These are phyloP conservation scores for Nomada fucata DNA, from an alignment of 2,888 invertebrate species.

Conservation along the genomic window DNA sequence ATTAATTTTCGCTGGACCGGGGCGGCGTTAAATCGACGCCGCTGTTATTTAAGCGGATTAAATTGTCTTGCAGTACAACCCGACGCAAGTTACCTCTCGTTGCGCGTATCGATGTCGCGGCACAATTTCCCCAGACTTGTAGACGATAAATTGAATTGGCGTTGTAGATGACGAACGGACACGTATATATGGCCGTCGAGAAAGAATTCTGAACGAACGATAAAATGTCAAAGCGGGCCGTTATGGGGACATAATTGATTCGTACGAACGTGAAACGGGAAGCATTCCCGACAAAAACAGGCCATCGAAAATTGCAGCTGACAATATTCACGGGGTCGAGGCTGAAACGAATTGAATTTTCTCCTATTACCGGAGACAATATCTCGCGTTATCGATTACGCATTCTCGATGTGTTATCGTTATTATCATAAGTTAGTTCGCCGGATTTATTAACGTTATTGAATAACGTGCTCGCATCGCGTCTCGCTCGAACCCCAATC, in stretches of 20 bases:
- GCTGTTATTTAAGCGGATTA: constrained; percentile 41
- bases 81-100: neutral
- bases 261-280: constrained; percentile 8
- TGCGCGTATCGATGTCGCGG: neutral
- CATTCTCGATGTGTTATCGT: constrained; percentile 44
- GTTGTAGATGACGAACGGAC: neutral
- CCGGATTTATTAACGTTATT: constrained; percentile 43
- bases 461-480: constrained; percentile 20
- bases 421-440: constrained; percentile 48
- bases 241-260: constrained; percentile 27
- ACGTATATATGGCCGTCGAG: neutral
- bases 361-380: constrained; percentile 44
- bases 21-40: constrained; percentile 8
- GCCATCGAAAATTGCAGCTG: constrained; percentile 36
- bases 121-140: neutral
- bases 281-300: constrained; percentile 24
- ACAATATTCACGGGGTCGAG: constrained; percentile 31
- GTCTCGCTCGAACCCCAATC: constrained; percentile 2
- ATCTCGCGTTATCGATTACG: constrained; percentile 49
- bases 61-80: constrained; percentile 1
- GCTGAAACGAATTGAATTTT: constrained; percentile 51
- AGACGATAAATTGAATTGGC: neutral
- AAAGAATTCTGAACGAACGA: neutral
- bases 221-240: neutral
- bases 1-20: constrained; percentile 24